phyloP scores from a whole-genome alignment of 2,113 vertebrate species.

The Bambusicola thoracicus region DNA sequence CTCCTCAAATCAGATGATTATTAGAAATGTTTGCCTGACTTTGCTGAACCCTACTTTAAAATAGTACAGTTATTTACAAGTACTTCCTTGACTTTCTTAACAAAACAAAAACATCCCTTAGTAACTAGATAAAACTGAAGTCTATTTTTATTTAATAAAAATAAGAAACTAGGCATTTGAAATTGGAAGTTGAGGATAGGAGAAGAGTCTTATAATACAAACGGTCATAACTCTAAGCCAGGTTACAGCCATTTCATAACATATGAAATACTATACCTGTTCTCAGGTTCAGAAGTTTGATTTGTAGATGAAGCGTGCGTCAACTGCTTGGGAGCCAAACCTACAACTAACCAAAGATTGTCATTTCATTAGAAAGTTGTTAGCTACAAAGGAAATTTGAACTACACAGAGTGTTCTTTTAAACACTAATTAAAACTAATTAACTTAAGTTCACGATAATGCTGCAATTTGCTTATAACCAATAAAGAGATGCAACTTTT shows the following conservation, averaged over 20 bases:
- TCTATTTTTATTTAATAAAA: neutral
- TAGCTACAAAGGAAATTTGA: neutral
- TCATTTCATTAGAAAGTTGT: neutral
- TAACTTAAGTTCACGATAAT: neutral
- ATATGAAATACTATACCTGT: constrained; percentile 69
- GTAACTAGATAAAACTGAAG: neutral
- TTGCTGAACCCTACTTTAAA: neutral
- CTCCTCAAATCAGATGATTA: neutral
- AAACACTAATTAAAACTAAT: neutral
- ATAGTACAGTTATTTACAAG: neutral
- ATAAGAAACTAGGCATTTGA: neutral
- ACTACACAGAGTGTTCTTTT: neutral
- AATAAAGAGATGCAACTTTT: neutral
- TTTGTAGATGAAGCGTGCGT: constrained; percentile 52
- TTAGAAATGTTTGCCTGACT: neutral
- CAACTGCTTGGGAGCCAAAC: constrained; percentile 71
- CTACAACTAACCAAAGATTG: constrained; percentile 73
- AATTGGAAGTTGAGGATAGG: neutral
- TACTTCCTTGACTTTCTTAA: neutral
- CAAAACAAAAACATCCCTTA: neutral
- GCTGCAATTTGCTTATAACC: neutral
- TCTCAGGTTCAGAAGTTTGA: constrained; percentile 69
- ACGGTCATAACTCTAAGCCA: neutral
- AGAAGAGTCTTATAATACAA: neutral
- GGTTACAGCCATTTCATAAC: neutral